Conservation (phyloP, 2,888 invertebrate species). For the Pediacus dermestoides region DNA sequence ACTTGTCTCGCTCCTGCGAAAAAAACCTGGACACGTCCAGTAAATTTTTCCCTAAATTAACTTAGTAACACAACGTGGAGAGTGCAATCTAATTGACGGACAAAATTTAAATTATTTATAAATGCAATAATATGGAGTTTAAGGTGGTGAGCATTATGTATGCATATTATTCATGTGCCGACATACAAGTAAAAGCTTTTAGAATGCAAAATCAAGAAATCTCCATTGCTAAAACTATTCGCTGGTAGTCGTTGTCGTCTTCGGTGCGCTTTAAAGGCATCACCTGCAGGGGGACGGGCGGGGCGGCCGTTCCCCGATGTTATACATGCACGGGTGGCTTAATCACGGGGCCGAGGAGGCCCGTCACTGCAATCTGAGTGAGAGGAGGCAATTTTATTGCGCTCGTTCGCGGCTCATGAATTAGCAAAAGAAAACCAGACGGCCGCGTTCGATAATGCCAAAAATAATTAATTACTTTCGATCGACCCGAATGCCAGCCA, state of each 20-base stretch:
- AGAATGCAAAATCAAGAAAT: slow-evolving; percentile 25
- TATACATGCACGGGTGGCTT: slow-evolving; percentile 45
- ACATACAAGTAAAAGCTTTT: slow-evolving; percentile 26
- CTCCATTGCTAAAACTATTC: slow-evolving; percentile 25
- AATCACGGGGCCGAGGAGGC: slow-evolving; percentile 37
- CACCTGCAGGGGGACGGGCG: neutral
- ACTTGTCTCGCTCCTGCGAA: too few species aligned
- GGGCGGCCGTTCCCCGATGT: too few species aligned
- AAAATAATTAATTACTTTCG: slow-evolving; percentile 72
- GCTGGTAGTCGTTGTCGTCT: slow-evolving; percentile 11
- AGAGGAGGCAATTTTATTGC: slow-evolving; percentile 41
- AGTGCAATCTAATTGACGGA: too few species aligned
- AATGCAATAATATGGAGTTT: too few species aligned
- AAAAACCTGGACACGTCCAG: too few species aligned
- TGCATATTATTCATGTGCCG: too few species aligned
- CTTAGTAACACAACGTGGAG: too few species aligned
- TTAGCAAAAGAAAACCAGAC: slow-evolving; percentile 65
- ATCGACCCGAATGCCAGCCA: slow-evolving; percentile 60
- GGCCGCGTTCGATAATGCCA: slow-evolving; percentile 60
- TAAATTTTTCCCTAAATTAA: too few species aligned
- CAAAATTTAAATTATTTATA: too few species aligned
- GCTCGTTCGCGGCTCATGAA: slow-evolving; percentile 61
- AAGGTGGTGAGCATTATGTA: too few species aligned
- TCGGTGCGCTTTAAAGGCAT: neutral
- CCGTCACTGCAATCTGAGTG: slow-evolving; percentile 35